Evolutionary conservation across 2,888 invertebrate genomes (phyloP).

Genomic region (Drosophila aldrichi): DNA sequence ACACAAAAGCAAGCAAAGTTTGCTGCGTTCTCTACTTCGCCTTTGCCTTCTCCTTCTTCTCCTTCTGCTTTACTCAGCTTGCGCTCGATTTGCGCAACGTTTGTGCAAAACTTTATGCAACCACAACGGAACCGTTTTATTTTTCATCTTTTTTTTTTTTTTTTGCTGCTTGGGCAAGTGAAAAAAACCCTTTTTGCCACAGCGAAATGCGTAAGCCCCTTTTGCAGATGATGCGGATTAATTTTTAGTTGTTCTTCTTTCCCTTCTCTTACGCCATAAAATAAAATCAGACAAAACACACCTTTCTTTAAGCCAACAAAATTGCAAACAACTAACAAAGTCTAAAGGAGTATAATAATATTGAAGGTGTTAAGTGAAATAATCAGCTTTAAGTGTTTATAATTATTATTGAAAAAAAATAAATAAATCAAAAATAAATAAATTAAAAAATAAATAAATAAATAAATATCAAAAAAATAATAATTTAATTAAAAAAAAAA

Average conservation of each 20-base stretch:
- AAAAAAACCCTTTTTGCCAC: slow-evolving; percentile 34
- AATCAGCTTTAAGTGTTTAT: too few relatives aligned
- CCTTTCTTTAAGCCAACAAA: background rate
- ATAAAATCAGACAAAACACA: background rate
- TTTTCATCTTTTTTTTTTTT: background rate
- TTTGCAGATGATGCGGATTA: slow-evolving; percentile 16
- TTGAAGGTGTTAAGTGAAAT: too few relatives aligned
- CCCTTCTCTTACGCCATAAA: background rate
- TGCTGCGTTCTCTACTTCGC: slow-evolving; percentile 28
- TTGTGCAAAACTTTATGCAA: slow-evolving; percentile 56
- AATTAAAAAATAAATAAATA: too few relatives aligned
- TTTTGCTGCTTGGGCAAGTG: slow-evolving; percentile 16
- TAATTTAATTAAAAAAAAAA: too few relatives aligned
- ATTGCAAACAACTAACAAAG: background rate
- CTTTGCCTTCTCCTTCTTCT: background rate
- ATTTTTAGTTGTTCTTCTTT: slow-evolving; percentile 1
- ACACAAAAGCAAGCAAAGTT: slow-evolving; percentile 68
- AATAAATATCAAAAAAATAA: too few relatives aligned
- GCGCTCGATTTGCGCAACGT: slow-evolving; percentile 54
- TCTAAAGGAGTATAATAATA: background rate
- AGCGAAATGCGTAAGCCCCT: slow-evolving; percentile 48
- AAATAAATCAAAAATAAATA: too few relatives aligned
- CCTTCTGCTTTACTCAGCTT: slow-evolving; percentile 5
- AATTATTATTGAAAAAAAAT: too few relatives aligned
- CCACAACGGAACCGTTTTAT: slow-evolving; percentile 41